Conservation (phyloP, 92 coral and sea anemone genomes). For the Muricea muricata region DNA sequence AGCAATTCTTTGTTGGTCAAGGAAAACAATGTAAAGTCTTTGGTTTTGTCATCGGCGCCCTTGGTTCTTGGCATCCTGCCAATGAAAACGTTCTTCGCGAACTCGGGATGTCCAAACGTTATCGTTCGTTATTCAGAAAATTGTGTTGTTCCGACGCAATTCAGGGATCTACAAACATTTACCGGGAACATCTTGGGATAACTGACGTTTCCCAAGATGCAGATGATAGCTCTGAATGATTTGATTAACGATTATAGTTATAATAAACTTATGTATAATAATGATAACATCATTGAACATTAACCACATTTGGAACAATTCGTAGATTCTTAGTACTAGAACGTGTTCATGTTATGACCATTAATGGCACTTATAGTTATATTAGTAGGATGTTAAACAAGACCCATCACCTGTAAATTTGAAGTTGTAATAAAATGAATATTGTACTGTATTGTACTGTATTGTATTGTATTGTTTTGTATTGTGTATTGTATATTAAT, state of each 20-base stretch:
- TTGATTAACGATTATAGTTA: too few relatives aligned
- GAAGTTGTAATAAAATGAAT: too few relatives aligned
- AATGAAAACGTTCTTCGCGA: constrained; percentile 19
- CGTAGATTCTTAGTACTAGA: background rate
- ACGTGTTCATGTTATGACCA: background rate
- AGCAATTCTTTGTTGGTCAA: constrained; percentile 5
- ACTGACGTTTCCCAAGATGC: background rate
- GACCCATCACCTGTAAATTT: too few relatives aligned
- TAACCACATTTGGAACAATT: background rate
- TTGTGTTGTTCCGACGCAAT: constrained; percentile 42
- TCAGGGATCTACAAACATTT: constrained; percentile 3
- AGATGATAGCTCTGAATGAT: background rate
- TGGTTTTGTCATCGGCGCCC: constrained; percentile 12
- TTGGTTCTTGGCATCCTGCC: too few relatives aligned
- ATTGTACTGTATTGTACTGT: too few relatives aligned
- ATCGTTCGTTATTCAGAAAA: constrained; percentile 32
- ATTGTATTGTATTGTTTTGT: too few relatives aligned
- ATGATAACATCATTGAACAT: too few relatives aligned
- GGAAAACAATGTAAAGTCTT: constrained; percentile 15
- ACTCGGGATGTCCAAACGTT: constrained; percentile 38
- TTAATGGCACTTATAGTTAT: constrained; percentile 17
- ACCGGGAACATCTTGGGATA: background rate
- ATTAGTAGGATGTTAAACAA: background rate
- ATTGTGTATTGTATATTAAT: too few relatives aligned
- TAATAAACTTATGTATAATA: too few relatives aligned